These are phyloP conservation scores for Plectropomus leopardus DNA, from an alignment of 2,113 vertebrate species.

Conservation along the genomic window DNA sequence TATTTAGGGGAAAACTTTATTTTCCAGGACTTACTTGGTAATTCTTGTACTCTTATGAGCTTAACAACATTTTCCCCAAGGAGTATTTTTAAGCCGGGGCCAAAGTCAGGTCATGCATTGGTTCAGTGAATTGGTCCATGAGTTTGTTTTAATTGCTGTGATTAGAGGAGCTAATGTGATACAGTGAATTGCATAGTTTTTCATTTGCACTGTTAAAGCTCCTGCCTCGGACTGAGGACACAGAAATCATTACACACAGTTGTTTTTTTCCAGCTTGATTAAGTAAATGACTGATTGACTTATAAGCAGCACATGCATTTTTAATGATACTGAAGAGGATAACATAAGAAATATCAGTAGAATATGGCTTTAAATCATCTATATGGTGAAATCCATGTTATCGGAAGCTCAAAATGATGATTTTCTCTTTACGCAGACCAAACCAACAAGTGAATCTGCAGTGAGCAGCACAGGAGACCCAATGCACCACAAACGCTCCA, in stretches of 20 bases:
- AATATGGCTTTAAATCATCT: neutral
- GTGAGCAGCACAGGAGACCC: constrained; percentile 98
- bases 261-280: constrained; percentile 57
- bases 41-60: constrained; percentile 35
- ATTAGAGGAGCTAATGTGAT: constrained; percentile 71
- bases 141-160: constrained; percentile 74
- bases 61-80: constrained; percentile 51
- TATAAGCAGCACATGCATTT: constrained; percentile 57
- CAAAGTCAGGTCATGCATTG: constrained; percentile 65
- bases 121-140: constrained; percentile 59
- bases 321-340: constrained; percentile 49
- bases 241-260: constrained; percentile 44
- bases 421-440: constrained; percentile 84
- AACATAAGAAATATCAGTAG: neutral
- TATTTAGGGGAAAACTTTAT: constrained; percentile 36
- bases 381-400: neutral
- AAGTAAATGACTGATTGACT: constrained; percentile 53
- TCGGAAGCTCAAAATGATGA: neutral
- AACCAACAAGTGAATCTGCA: constrained; percentile 97
- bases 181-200: constrained; percentile 62
- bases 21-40: constrained; percentile 20
- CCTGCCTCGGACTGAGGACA: constrained; percentile 8
- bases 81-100: constrained; percentile 59
- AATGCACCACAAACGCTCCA: constrained; percentile 97
- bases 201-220: constrained; percentile 59